Base-by-base conservation (phyloP, 1,140 invertebrate genomes). In the Zaprionus davidi region DNA sequence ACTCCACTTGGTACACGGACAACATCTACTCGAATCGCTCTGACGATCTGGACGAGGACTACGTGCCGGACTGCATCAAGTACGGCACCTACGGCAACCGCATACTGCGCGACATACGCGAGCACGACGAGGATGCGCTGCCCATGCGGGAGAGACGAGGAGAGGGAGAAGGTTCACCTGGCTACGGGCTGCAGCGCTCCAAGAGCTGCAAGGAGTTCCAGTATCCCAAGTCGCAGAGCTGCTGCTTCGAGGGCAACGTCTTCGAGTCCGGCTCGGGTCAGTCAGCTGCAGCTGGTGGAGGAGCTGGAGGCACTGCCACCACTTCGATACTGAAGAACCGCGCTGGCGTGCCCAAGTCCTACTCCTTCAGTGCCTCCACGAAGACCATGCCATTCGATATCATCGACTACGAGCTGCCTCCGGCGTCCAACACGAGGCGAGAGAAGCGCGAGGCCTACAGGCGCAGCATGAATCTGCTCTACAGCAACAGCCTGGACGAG, bases 1-100 rank as follows among this genome's bases (percentile, higher is more conserved):
- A 91, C 51, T 79, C 92, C 60, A 86, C 83, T 53, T 93, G 92
- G 93, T 93, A 92, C 64, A 93, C 92, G 58, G 94, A 94, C 60
- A 94, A 94, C 76, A 94, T 94, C 12, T 93, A 93, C 85, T 92
- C 92, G n/a, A 93, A 93, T 63, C 76, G 92, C 70, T 92, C 92
- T 31, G 78, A 93, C 58, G 92, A 93, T 64, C 78, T 92, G 34
- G 92, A 93, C 41, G 91, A 92, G 51, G 92, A 92, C 34, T 92
- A 91, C 49, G 78, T 92, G 38, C 90, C 92, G 3, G 91, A 92
- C 28, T 92, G 90, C 64, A 62, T 92, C 15, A 92, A 92, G 55
- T 92, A 92, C 17, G 88, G 87, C 55, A 77, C 73, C n/a, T 91
- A 92, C 20, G 71, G 79, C n/a, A 83, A 92, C 11, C 78, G 85